These are phyloP conservation scores for Agrilus planipennis DNA, from an alignment of 1,140 invertebrate genomes.

Conservation along the genomic window DNA sequence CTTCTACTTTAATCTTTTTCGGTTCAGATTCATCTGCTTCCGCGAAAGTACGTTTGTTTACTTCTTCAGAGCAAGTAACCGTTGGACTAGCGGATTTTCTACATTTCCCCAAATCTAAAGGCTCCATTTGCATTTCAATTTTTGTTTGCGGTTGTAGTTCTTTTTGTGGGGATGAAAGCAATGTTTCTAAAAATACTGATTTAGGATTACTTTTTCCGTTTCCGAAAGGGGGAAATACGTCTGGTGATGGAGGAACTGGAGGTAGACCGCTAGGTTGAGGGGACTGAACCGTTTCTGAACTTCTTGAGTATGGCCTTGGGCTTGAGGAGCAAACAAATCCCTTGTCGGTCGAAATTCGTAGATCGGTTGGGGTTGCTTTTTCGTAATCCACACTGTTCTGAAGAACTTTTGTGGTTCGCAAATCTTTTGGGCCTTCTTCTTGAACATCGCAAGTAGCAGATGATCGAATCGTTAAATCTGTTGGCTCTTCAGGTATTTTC, in stretches of 20 bases:
- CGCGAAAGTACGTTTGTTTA: slow-evolving; percentile 23
- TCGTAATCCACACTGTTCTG: slow-evolving; percentile 26
- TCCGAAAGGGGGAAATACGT: slow-evolving; percentile 39
- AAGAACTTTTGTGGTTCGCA: slow-evolving; percentile 23
- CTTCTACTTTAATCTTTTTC: slow-evolving; percentile 42
- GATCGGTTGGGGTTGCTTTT: slow-evolving; percentile 30
- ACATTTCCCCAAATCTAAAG: slow-evolving; percentile 50
- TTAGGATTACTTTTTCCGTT: slow-evolving; percentile 39
- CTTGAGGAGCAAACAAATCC: too few species aligned
- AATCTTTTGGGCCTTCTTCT: slow-evolving; percentile 37
- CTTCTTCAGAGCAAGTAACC: slow-evolving; percentile 48
- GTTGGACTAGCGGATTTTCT: slow-evolving; percentile 47
- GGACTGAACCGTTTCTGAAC: slow-evolving; percentile 49
- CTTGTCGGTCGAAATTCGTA: too few species aligned
- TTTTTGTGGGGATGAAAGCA: slow-evolving; percentile 40
- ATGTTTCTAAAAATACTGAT: slow-evolving; percentile 42
- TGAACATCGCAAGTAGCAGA: too few species aligned
- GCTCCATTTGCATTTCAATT: slow-evolving; percentile 47
- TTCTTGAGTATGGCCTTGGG: slow-evolving; percentile 42
- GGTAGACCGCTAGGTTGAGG: slow-evolving; percentile 53
- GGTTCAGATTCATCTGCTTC: slow-evolving; percentile 40
- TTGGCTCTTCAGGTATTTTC: too few species aligned
- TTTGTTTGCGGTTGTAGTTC: slow-evolving; percentile 42
- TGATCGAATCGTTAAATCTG: too few species aligned
- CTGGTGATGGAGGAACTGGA: slow-evolving; percentile 45